Percentiles rank a stretch among this genome's conserved stretches.
These are phyloP conservation scores for Chelidonichthys spinosus DNA, from an alignment of 2,797 vertebrate genomes.

Conservation along the genomic window DNA sequence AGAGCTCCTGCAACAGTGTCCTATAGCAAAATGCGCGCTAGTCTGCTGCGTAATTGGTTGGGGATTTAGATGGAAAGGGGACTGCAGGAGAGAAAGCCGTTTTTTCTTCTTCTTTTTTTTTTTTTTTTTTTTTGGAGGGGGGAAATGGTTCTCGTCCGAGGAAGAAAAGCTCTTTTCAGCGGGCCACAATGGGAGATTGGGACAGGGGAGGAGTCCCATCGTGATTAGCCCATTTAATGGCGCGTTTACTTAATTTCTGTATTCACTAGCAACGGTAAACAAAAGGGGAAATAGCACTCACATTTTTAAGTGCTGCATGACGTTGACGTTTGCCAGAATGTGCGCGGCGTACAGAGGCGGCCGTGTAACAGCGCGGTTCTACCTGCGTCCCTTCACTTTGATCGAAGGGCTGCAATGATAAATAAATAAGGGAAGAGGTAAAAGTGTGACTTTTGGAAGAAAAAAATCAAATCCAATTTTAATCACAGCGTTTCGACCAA, in stretches of 20 bases:
- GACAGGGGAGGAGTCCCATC: conserved; percentile 89
- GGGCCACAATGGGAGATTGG: conserved; percentile 87
- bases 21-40: conserved; percentile 57
- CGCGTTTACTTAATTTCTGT: conserved; percentile 89
- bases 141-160: conserved; percentile 80
- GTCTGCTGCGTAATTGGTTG: conserved; percentile 74
- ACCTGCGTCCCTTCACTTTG: conserved; percentile 27
- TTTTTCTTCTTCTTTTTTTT: conserved; percentile 65
- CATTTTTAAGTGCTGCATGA: conserved; percentile 76
- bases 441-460: conserved; percentile 16
- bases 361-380: conserved; percentile 26
- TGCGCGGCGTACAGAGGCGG: conserved; percentile 40
- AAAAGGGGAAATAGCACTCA: conserved; percentile 84
- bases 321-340: conserved; percentile 76
- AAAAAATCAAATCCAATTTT: conserved; percentile 13
- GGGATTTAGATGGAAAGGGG: conserved; percentile 80
- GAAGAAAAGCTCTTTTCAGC: conserved; percentile 88
- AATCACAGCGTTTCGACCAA: conserved; percentile 4
- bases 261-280: conserved; percentile 87
- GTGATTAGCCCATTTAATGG: conserved; percentile 90
- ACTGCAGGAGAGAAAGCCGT: conserved; percentile 78
- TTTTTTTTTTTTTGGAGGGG: conserved; percentile 77
- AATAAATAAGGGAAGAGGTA: background rate
- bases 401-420: background rate
- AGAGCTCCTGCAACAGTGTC: conserved; percentile 73